Conservation (phyloP, 2,113 vertebrate genomes). For the Pavo muticus region DNA sequence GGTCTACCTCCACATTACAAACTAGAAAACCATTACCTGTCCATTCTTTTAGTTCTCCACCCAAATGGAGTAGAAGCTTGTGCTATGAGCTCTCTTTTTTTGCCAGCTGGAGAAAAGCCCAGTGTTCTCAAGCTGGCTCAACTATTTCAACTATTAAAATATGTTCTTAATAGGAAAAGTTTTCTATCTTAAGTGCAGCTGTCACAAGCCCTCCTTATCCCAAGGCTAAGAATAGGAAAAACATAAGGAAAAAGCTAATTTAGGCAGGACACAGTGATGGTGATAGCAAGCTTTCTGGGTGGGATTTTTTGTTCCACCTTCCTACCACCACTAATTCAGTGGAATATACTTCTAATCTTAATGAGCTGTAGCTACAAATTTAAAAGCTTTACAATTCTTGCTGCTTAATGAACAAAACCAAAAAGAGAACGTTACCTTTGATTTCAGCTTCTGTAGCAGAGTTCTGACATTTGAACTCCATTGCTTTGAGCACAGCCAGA, state of each 20-base stretch:
- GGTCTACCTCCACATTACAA: neutral
- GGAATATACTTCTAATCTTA: neutral
- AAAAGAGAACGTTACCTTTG: constrained; percentile 70
- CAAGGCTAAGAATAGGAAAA: neutral
- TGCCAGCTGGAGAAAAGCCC: neutral
- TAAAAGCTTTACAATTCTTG: neutral
- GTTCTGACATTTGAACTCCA: constrained; percentile 82
- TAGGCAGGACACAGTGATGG: neutral
- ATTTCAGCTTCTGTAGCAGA: constrained; percentile 66
- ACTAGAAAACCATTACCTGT: neutral
- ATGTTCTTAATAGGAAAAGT: neutral
- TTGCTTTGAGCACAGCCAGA: constrained; percentile 86
- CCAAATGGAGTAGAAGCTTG: rapidly evolving
- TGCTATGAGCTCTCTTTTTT: neutral
- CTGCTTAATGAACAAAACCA: neutral
- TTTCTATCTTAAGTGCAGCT: neutral
- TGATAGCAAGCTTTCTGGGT: neutral
- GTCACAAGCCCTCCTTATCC: neutral
- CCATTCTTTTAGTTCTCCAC: neutral
- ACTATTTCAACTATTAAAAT: neutral
- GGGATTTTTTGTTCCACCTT: neutral
- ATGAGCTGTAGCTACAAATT: neutral
- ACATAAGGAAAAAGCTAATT: neutral
- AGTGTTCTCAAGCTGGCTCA: neutral
- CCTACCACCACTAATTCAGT: neutral